Evolutionary conservation across 1,140 invertebrate genomes (phyloP).

Genomic region (Mactra quadrangularis): DNA sequence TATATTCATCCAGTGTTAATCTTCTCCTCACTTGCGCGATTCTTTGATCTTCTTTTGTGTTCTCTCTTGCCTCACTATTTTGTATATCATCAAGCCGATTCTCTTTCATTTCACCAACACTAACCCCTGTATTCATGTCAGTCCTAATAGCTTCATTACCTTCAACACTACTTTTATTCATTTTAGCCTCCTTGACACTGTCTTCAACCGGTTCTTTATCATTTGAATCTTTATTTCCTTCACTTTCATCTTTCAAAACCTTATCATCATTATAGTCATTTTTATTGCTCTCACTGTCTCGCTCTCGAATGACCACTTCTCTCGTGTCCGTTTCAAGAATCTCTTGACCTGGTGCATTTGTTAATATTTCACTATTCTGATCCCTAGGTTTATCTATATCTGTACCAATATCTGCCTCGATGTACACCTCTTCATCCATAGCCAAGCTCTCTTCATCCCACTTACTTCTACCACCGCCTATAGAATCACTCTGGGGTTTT

Average conservation of each 20-base stretch:
- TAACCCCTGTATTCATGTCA: neutral
- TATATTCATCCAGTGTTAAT: neutral
- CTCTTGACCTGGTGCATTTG: no score
- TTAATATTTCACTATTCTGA: no score
- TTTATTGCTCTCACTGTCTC: no score
- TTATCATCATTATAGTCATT: neutral
- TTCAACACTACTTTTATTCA: neutral
- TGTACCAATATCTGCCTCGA: no score
- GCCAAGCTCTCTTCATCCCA: no score
- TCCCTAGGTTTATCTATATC: no score
- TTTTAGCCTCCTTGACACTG: neutral
- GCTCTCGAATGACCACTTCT: no score
- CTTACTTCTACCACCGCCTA: no score
- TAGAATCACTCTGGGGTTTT: no score
- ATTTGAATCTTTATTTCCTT: neutral
- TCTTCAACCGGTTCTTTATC: neutral
- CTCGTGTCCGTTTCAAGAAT: no score
- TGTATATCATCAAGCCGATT: neutral
- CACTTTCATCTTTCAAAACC: neutral
- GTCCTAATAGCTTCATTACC: neutral
- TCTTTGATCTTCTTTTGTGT: neutral
- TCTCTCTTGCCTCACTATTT: neutral
- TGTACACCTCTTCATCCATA: no score
- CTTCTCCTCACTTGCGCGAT: neutral
- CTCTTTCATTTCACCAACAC: neutral